Percentiles rank a stretch among this genome's conserved stretches.
phyloP scores from a whole-genome alignment of 2,113 vertebrate genomes.

The Oceanodroma tethys region DNA sequence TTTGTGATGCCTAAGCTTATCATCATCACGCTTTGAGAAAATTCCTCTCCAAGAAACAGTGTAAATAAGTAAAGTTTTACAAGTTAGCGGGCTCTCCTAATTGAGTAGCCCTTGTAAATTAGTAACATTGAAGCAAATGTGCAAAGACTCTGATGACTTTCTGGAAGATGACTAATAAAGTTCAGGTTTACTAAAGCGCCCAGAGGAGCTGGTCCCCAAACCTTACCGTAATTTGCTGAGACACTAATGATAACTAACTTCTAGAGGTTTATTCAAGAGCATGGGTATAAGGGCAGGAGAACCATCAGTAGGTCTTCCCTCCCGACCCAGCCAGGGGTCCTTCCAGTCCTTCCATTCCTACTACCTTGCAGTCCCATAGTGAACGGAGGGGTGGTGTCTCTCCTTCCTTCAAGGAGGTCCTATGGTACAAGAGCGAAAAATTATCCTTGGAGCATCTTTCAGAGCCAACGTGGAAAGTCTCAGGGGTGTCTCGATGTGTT shows the following conservation, averaged over 20 bases:
- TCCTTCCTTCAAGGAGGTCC: not conserved
- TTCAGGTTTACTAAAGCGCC: not conserved
- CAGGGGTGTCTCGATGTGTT: not conserved
- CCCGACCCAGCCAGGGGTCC: not conserved
- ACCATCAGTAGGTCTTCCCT: not conserved
- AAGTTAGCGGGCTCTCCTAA: constrained; percentile 18
- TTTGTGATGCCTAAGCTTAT: constrained; percentile 60
- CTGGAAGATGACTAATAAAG: not conserved
- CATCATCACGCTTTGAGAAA: constrained; percentile 29
- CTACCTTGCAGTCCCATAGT: not conserved
- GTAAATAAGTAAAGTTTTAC: constrained; percentile 66
- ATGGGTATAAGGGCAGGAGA: not conserved
- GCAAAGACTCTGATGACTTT: constrained; percentile 30
- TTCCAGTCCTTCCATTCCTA: not conserved
- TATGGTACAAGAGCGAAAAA: not conserved
- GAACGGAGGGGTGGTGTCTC: not conserved
- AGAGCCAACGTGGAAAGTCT: not conserved
- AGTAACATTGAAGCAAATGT: constrained; percentile 55
- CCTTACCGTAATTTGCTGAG: constrained; percentile 5
- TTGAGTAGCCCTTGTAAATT: constrained; percentile 52
- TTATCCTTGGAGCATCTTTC: not conserved
- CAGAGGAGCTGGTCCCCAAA: not conserved
- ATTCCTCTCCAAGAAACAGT: constrained; percentile 23
- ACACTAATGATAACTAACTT: constrained; percentile 19
- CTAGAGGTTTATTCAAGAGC: not conserved